Evolutionary conservation across 2,113 vertebrate genomes (phyloP).

Genomic region (Grantiella picta): DNA sequence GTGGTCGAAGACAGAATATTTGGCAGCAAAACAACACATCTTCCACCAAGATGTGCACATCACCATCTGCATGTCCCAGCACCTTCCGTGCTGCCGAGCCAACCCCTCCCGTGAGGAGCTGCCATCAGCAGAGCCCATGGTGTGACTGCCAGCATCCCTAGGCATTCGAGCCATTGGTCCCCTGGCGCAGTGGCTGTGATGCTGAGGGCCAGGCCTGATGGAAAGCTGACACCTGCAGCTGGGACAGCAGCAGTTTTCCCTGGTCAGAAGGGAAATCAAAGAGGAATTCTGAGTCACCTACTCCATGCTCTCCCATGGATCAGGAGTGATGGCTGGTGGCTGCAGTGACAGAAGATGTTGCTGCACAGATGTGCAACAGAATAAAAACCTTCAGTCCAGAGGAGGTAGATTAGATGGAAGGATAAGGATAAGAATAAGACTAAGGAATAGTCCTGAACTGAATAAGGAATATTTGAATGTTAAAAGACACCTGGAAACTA

Average conservation of each 20-base stretch:
- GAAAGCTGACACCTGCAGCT: not conserved
- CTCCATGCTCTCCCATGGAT: accelerated
- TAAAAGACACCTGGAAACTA: not conserved
- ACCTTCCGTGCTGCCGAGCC: not conserved
- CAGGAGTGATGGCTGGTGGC: not conserved
- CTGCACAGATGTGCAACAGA: not conserved
- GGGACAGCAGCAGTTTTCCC: not conserved
- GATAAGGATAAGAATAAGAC: too few relatives aligned
- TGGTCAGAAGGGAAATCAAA: not conserved
- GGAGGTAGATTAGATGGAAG: not conserved
- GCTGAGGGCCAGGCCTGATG: not conserved
- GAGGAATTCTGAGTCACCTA: not conserved
- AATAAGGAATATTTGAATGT: not conserved
- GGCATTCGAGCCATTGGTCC: accelerated
- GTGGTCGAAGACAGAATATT: accelerated
- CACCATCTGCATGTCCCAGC: not conserved
- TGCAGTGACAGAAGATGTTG: not conserved
- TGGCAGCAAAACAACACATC: not conserved
- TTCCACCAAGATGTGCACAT: accelerated
- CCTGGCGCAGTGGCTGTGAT: accelerated
- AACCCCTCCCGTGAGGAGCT: not conserved
- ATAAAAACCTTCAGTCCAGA: not conserved
- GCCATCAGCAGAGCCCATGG: accelerated
- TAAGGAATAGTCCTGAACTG: not conserved
- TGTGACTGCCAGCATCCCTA: not conserved